Percentiles rank a stretch among this genome's conserved stretches.
These are phyloP conservation scores for Potamilus streckersoni DNA, from an alignment of 1,140 invertebrate species.

Conservation along the genomic window DNA sequence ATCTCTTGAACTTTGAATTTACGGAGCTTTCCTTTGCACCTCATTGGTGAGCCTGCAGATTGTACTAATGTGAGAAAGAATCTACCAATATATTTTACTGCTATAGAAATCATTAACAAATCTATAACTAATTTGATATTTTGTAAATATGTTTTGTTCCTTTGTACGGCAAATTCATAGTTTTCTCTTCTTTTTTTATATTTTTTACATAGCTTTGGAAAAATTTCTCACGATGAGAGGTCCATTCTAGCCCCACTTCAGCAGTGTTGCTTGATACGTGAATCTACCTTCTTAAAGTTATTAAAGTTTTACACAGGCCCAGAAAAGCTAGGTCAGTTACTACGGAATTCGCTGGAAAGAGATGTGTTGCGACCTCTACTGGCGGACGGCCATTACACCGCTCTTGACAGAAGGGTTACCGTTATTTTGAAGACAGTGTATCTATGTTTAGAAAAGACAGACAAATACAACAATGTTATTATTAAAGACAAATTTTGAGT, in stretches of 20 bases:
- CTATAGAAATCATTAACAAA: no score
- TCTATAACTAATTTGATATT: no score
- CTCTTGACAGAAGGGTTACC: constrained; percentile 15
- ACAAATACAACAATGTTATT: constrained; percentile 1
- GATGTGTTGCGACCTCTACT: constrained; percentile 20
- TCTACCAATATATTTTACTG: no score
- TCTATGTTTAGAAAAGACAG: constrained; percentile 9
- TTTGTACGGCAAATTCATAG: no score
- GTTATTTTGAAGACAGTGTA: constrained; percentile 15
- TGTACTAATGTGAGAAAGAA: no score
- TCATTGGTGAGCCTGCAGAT: no score
- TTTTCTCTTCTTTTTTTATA: constrained; percentile 3
- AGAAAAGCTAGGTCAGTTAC: constrained; percentile 15
- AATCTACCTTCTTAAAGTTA: constrained; percentile 24
- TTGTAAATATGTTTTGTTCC: no score
- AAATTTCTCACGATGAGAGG: constrained; percentile 23
- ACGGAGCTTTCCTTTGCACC: no score
- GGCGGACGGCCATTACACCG: constrained; percentile 9
- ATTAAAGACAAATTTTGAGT: constrained; percentile 15
- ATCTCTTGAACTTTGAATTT: no score
- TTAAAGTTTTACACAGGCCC: constrained; percentile 17
- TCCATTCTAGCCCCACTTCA: constrained; percentile 25
- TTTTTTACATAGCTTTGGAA: constrained; percentile 14
- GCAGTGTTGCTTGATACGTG: constrained; percentile 26
- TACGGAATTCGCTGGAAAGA: constrained; percentile 10